phyloP scores from a whole-genome alignment of 2,113 vertebrate genomes.

The Xerus inauris region DNA sequence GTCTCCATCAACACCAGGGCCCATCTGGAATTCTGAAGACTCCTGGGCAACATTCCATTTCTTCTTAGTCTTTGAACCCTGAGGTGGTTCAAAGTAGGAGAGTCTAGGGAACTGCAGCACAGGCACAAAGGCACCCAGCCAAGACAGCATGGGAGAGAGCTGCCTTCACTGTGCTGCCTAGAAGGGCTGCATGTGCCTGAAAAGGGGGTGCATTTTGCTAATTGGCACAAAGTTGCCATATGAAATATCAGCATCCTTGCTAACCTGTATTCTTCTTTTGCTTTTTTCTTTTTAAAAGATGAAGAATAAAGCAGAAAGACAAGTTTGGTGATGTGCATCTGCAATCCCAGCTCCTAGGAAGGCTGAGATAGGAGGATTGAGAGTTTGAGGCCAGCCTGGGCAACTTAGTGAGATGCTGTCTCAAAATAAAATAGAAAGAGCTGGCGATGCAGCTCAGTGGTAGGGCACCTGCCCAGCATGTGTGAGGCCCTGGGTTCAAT shows the following conservation, averaged over 20 bases:
- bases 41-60: neutral
- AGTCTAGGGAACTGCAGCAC: neutral
- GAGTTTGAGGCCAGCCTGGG: neutral
- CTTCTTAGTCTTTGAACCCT: neutral
- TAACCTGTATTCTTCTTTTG: neutral
- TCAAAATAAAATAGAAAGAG: neutral
- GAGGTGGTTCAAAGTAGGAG: neutral
- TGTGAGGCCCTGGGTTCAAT: neutral
- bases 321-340: neutral
- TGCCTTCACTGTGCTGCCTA: fast-evolving
- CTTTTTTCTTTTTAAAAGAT: neutral
- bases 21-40: neutral
- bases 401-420: neutral
- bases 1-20: neutral
- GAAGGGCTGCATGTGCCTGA: neutral
- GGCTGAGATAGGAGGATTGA: neutral
- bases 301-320: neutral
- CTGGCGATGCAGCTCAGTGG: neutral
- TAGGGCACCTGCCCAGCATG: neutral
- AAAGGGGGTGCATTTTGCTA: neutral
- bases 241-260: neutral
- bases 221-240: fast-evolving
- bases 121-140: neutral
- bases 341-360: neutral
- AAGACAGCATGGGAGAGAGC: neutral